phyloP scores from a whole-genome alignment of 2,113 vertebrate species.

The Amazona guildingii region DNA sequence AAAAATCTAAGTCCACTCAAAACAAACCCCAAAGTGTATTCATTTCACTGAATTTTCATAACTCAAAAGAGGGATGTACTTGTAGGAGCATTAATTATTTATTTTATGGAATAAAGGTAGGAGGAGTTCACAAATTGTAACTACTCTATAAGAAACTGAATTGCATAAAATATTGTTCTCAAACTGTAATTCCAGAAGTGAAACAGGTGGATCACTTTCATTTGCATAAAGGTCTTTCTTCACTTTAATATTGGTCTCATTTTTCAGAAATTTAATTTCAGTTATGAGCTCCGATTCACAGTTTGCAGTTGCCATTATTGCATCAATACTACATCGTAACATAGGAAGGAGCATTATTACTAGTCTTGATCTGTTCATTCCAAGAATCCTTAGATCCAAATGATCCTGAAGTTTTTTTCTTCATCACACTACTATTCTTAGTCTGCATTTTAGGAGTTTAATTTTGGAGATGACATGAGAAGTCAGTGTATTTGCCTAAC shows the following conservation, averaged over 20 bases:
- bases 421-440: background rate
- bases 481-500: background rate
- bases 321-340: background rate
- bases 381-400: background rate
- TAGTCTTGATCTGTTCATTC: background rate
- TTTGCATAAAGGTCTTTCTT: background rate
- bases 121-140: background rate
- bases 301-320: background rate
- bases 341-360: background rate
- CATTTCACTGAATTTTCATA: background rate
- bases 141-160: background rate
- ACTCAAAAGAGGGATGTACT: background rate
- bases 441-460: background rate
- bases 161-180: background rate
- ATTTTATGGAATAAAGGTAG: background rate
- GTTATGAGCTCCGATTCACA: background rate
- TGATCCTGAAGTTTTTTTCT: background rate
- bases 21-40: rapidly evolving
- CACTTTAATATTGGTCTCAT: background rate
- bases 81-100: background rate
- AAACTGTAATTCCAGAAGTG: background rate
- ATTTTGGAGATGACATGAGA: background rate
- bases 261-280: background rate
- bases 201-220: background rate
- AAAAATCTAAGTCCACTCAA: background rate